Conservation (phyloP, 2,888 invertebrate species). For the Metopia argyrocephala region DNA sequence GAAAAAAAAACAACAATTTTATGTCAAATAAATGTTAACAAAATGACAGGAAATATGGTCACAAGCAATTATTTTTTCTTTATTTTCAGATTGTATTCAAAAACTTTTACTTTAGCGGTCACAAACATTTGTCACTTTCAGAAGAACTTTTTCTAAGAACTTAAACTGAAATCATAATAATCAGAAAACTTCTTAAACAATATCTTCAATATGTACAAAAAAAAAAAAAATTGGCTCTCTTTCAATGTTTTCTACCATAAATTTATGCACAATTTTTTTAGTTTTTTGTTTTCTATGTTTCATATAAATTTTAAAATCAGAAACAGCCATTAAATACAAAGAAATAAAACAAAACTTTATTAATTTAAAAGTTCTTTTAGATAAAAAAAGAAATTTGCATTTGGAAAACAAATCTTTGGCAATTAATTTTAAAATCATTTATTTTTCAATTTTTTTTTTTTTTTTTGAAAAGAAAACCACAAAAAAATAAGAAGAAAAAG, state of each 20-base stretch:
- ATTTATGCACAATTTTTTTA: conserved; percentile 8
- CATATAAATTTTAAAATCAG: not conserved
- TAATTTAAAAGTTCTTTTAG: conserved; percentile 24
- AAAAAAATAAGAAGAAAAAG: not conserved
- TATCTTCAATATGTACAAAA: not conserved
- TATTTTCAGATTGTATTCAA: not conserved
- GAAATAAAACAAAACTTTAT: not conserved
- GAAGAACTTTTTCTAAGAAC: not conserved
- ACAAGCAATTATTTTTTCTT: too few species aligned
- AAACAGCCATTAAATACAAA: not conserved
- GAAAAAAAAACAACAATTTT: not conserved
- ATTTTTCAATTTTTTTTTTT: too few species aligned
- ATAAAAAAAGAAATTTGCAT: conserved; percentile 31
- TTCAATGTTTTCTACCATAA: too few species aligned
- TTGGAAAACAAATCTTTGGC: conserved; percentile 34
- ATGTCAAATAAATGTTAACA: not conserved
- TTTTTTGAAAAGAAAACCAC: conserved; percentile 22
- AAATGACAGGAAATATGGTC: too few species aligned
- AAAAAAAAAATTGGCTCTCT: not conserved
- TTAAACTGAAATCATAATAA: not conserved
- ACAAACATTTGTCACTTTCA: not conserved
- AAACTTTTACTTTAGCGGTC: not conserved
- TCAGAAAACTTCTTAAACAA: not conserved
- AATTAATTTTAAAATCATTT: conserved; percentile 41
- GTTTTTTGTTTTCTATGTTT: not conserved